Conservation (phyloP, 2,797 vertebrate species). For the Bothrops alternatus region DNA sequence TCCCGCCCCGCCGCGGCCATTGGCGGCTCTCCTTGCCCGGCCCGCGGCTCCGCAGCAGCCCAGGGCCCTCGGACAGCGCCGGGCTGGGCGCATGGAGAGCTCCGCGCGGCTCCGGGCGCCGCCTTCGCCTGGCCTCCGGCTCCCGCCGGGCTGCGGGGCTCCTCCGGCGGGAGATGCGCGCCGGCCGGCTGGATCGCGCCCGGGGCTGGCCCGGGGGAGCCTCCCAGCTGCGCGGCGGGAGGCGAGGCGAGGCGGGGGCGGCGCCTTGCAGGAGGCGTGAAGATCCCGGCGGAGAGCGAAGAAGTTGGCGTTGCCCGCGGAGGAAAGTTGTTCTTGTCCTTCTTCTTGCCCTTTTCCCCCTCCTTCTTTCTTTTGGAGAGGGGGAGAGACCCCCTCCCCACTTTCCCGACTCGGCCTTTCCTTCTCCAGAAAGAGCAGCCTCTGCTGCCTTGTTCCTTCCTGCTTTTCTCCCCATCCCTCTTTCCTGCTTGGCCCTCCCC, state of each 20-base stretch:
- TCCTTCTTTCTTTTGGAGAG: not conserved
- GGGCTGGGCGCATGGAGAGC: not conserved
- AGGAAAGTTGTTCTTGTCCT: not conserved
- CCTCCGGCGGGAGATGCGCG: not conserved
- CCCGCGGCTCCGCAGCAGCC: not conserved
- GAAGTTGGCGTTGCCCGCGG: not conserved
- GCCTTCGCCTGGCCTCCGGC: not conserved
- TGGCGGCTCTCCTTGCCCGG: not conserved
- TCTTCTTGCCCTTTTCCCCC: fast-evolving
- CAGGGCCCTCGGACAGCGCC: not conserved
- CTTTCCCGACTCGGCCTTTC: not conserved
- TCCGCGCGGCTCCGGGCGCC: not conserved
- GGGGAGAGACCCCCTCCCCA: not conserved
- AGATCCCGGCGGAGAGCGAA: not conserved
- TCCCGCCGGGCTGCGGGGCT: not conserved
- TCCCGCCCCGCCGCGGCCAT: not conserved
- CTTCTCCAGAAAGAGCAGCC: not conserved
- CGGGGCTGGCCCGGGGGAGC: not conserved
- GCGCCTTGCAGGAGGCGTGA: not conserved
- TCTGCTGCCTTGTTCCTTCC: not conserved
- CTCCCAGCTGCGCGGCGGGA: not conserved
- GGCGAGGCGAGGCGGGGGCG: not conserved
- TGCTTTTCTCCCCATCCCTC: not conserved
- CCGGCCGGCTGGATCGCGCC: not conserved
- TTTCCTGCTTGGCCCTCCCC: too few species aligned